Base-by-base conservation (phyloP, 2,113 vertebrate genomes). In the Equus przewalskii region DNA sequence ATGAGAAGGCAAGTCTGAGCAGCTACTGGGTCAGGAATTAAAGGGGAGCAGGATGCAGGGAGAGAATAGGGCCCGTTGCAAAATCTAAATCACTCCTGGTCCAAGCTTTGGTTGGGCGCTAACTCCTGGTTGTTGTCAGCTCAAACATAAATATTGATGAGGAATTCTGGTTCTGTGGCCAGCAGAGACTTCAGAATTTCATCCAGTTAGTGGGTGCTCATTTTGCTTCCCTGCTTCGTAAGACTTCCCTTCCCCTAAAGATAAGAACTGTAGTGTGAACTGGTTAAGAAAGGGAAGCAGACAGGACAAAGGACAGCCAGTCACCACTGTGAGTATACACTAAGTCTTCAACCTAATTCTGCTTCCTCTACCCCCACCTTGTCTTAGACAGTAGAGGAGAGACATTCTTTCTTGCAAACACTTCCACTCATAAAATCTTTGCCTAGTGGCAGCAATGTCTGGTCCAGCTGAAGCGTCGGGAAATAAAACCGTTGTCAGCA, bases 261-360 rank as follows among this genome's bases (percentile, higher is more conserved):
- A 7, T 60, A 86, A 96, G 51, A 73, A 65, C 12, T 41, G 72
- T 9, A 60, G 14, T 5, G 58, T n/a, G 1, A 5, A 46, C 7
- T 11, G 3, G 12, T 33, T 89, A 65, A 64, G 18, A 89, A 60
- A 87, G 26, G 33, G 5, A 73, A 86, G 22, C 0, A 28, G 10
- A 46, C 14, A 41, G 13, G 16, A 8, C 36, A 70, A 87, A 70
- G 8, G 6, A 67, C 30, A 3, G 13, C 7, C 75, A 51, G 28
- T 62, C 46, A 79, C 33, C 28, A 91, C 51, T 54, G 51, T 54
- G 51, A 44, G 7, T 26, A 21, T 56, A 33, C 41, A 67, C 33
- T 67, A 73, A 80, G 82, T 62, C 28, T 95, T 90, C n/a, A 44
- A 30, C 24, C 36, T 58, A 79, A 82, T 92, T 72, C 64, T 85